Evolutionary conservation across 2,113 vertebrate genomes (phyloP).

Genomic region (Isichthys henryi): DNA sequence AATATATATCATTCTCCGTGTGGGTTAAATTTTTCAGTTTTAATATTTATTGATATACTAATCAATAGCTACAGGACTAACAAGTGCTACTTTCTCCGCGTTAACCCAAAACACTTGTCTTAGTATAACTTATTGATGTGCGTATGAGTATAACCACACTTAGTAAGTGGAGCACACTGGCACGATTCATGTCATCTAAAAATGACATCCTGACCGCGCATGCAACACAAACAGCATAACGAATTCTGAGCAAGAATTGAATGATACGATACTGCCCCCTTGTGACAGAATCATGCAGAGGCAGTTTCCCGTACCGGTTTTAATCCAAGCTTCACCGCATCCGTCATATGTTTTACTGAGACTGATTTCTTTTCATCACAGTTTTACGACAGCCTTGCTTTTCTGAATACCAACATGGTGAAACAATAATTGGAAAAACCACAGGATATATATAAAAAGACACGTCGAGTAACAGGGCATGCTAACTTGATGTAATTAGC

Average conservation of each 20-base stretch:
- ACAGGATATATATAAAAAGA: neutral
- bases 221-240: neutral
- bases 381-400: neutral
- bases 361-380: neutral
- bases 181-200: neutral
- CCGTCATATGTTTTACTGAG: neutral
- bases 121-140: neutral
- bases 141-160: neutral
- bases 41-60: neutral
- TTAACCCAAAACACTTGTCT: neutral
- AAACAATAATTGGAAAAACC: neutral
- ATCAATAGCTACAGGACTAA: neutral
- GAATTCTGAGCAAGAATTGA: neutral
- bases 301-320: neutral
- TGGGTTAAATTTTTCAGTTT: neutral
- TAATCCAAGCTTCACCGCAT: neutral
- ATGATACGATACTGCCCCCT: slow-evolving; percentile 11
- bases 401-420: neutral
- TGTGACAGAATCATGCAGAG: neutral
- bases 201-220: neutral
- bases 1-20: neutral
- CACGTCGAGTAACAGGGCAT: neutral
- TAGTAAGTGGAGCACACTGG: neutral
- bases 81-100: neutral
- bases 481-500: neutral